Evolutionary conservation across 2,888 invertebrate species (phyloP).

Genomic region (Lasius fuliginosus): DNA sequence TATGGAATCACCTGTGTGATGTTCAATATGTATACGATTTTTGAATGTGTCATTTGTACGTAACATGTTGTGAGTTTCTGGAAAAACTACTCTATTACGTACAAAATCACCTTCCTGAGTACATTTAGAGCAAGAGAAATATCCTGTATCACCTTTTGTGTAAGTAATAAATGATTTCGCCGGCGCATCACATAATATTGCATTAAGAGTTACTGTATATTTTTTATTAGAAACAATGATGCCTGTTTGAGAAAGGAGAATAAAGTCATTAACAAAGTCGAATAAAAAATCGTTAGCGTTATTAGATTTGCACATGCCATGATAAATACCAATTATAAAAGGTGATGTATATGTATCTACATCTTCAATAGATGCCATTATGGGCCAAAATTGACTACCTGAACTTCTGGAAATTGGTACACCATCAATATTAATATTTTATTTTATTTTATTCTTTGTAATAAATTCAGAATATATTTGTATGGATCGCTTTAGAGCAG

Average conservation of each 20-base stretch:
- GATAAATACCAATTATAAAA: neutral
- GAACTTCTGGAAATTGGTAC: neutral
- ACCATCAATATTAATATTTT: neutral
- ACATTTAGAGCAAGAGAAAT: neutral
- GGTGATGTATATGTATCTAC: neutral
- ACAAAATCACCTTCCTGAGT: neutral
- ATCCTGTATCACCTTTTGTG: neutral
- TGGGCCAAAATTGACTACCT: neutral
- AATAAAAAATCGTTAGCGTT: neutral
- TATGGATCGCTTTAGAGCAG: too few species aligned
- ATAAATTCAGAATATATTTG: too few species aligned
- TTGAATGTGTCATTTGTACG: neutral
- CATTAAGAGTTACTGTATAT: conserved; percentile 8
- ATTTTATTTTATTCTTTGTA: too few species aligned
- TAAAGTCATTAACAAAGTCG: neutral
- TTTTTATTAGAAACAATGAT: neutral
- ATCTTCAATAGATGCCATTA: neutral
- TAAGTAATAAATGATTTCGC: neutral
- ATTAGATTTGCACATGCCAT: neutral
- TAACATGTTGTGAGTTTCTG: neutral
- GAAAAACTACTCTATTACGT: neutral
- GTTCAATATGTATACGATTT: neutral
- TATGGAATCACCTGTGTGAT: neutral
- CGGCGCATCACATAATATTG: neutral
- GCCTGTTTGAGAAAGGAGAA: neutral